Conservation (phyloP, 2,888 invertebrate genomes). For the Gastracanthus pulcherrimus region DNA sequence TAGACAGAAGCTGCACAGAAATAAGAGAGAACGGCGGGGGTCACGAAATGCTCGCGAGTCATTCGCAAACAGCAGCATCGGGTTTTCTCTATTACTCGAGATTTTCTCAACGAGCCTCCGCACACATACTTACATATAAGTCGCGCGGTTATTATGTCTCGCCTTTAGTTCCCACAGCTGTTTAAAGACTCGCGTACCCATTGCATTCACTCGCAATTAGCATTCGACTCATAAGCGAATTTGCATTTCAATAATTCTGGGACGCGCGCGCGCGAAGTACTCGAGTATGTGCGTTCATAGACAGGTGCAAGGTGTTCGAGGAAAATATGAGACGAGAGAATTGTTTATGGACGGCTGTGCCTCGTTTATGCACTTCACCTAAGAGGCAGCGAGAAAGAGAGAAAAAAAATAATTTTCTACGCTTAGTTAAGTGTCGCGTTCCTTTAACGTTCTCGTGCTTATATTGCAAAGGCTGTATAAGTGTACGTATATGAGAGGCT, state of each 20-base stretch:
- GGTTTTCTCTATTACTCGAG: constrained; percentile 34
- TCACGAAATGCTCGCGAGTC: constrained; percentile 1
- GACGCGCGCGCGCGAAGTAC: neutral
- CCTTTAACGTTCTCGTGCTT: constrained; percentile 25
- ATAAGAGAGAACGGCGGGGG: neutral
- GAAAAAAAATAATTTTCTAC: neutral
- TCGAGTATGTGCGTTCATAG: neutral
- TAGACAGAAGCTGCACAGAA: neutral
- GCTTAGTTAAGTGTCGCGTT: neutral
- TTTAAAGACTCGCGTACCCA: neutral
- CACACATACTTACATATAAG: no score
- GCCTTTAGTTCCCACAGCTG: neutral
- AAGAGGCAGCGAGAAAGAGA: neutral
- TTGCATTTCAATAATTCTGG: constrained; percentile 39
- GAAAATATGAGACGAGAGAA: constrained; percentile 18
- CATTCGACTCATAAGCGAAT: constrained; percentile 37
- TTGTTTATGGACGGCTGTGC: constrained; percentile 42
- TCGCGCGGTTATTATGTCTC: no score
- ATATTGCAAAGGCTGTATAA: constrained; percentile 20
- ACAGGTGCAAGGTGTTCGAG: neutral
- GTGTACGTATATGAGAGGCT: neutral
- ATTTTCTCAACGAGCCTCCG: neutral
- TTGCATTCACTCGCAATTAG: constrained; percentile 22
- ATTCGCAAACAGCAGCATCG: neutral
- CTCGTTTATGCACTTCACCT: constrained; percentile 15